Evolutionary conservation across 2,888 invertebrate species (phyloP).

Genomic region (Sycophila texana): DNA sequence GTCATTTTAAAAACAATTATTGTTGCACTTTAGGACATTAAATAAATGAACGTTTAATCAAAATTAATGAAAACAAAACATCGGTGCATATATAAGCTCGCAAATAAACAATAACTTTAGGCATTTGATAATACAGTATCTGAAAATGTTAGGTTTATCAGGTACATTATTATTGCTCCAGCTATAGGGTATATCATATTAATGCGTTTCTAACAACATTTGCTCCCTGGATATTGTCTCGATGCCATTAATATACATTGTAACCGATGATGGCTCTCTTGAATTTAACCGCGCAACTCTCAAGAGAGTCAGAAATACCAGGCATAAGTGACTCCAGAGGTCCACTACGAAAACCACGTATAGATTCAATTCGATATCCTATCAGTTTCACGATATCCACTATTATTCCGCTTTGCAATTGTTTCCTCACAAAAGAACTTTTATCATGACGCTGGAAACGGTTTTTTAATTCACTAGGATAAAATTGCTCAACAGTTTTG

Average conservation of each 20-base stretch:
- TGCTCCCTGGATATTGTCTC: background rate
- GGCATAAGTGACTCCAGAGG: slow-evolving; percentile 20
- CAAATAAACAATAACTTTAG: too few relatives aligned
- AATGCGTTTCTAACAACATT: slow-evolving; percentile 24
- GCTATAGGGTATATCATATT: too few relatives aligned
- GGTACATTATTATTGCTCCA: too few relatives aligned
- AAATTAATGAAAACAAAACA: too few relatives aligned
- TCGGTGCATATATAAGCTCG: too few relatives aligned
- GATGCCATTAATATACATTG: slow-evolving; percentile 37
- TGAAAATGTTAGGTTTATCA: too few relatives aligned
- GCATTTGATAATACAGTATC: too few relatives aligned
- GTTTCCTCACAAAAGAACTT: background rate
- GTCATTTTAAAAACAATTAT: too few relatives aligned
- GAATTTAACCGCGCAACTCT: slow-evolving; percentile 28
- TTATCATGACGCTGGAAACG: too few relatives aligned
- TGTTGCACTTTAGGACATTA: too few relatives aligned
- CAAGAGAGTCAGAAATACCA: slow-evolving; percentile 14
- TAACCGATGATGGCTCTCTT: slow-evolving; percentile 41
- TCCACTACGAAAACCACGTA: slow-evolving; percentile 16
- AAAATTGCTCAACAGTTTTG: background rate
- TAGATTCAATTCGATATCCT: slow-evolving; percentile 17
- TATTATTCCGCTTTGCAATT: background rate
- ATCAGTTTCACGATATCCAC: slow-evolving; percentile 4
- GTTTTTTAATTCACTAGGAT: too few relatives aligned
- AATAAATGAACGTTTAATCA: too few relatives aligned